A percentile compares a stretch with the other conserved stretches of the same genome.
Conservation (phyloP, 2,797 vertebrate species). For the Sardinella longiceps region DNA sequence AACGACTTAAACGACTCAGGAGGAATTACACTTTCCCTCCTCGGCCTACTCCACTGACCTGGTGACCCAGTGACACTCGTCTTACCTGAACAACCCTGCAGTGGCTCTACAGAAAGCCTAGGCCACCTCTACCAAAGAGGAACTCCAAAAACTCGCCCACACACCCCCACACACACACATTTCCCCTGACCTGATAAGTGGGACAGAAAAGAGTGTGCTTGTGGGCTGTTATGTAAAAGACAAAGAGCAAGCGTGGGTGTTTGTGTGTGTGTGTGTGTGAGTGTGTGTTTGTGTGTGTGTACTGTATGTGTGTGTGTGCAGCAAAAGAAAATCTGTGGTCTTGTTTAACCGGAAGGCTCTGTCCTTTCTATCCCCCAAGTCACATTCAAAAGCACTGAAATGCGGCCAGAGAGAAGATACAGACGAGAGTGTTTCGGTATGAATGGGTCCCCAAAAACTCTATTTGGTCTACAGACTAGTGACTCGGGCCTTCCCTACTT, state of each 20-base stretch:
- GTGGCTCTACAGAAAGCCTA: not conserved
- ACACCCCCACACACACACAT: not conserved
- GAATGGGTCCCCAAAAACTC: not conserved
- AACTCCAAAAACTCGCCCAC: not conserved
- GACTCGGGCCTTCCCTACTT: not conserved
- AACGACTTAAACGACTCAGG: slow-evolving; percentile 61
- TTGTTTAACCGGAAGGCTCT: not conserved
- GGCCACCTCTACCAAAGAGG: not conserved
- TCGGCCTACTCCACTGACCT: slow-evolving; percentile 65
- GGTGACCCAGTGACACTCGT: slow-evolving; percentile 26
- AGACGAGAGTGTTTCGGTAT: not conserved
- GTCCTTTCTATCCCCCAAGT: not conserved
- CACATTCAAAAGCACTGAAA: not conserved
- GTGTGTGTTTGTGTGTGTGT: not conserved
- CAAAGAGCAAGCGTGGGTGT: not conserved
- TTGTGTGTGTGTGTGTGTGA: not conserved
- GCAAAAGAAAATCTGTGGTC: not conserved
- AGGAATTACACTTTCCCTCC: slow-evolving; percentile 67
- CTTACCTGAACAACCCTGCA: not conserved
- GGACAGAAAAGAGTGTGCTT: not conserved
- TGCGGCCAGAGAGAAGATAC: too few species aligned
- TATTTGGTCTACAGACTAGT: not conserved
- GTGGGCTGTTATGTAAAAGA: not conserved
- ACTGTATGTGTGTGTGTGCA: not conserved
- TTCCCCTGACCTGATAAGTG: not conserved